Evolutionary conservation across 2,113 vertebrate genomes (phyloP).

Genomic region (Eubucco bourcierii): DNA sequence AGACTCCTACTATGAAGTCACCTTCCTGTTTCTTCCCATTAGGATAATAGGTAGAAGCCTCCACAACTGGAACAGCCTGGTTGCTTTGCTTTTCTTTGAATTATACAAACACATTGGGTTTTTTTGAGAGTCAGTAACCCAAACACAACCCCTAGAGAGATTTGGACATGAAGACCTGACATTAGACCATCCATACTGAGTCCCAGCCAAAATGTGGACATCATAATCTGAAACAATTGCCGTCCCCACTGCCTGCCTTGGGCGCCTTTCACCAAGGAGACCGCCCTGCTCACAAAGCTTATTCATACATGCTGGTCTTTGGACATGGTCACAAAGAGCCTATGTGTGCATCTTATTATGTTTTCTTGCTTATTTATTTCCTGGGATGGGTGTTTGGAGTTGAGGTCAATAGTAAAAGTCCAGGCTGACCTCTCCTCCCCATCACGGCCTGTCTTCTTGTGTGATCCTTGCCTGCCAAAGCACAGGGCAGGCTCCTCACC

Average conservation of each 20-base stretch:
- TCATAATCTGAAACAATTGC: background rate
- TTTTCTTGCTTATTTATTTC: constrained; percentile 22
- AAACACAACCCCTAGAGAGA: background rate
- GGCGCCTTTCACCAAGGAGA: background rate
- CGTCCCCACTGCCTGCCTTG: fast-evolving
- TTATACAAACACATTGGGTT: background rate
- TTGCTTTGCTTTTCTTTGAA: background rate
- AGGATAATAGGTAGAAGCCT: background rate
- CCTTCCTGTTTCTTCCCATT: too few relatives aligned
- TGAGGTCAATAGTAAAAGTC: constrained; percentile 12
- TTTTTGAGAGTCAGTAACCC: background rate
- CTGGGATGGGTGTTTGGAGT: background rate
- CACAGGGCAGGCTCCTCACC: constrained; percentile 14
- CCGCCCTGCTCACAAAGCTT: constrained; percentile 5
- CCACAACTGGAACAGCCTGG: background rate
- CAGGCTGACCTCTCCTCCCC: background rate
- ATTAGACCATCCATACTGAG: background rate
- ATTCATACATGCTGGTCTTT: constrained; percentile 27
- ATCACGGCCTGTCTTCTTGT: constrained; percentile 15
- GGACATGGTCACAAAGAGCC: constrained; percentile 2
- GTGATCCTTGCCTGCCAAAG: background rate
- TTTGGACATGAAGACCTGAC: background rate
- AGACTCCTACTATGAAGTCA: too few relatives aligned
- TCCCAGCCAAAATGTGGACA: background rate
- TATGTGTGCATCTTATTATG: constrained; percentile 27